phyloP scores from a whole-genome alignment of 2,797 vertebrate genomes.

The Enteromius viviparus region DNA sequence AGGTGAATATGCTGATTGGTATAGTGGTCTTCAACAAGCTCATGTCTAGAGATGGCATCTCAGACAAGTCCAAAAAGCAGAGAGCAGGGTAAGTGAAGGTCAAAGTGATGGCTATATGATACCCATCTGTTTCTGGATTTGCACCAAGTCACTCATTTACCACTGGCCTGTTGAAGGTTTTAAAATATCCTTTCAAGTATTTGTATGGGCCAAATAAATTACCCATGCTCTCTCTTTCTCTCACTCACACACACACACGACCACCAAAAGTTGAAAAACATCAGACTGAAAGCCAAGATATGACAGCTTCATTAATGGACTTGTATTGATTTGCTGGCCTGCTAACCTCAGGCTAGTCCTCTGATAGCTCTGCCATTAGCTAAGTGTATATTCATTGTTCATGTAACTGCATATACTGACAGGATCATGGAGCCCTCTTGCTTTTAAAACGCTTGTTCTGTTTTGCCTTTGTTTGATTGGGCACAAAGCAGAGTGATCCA shows the following conservation, averaged over 20 bases:
- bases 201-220: slow-evolving; percentile 1
- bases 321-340: slow-evolving; percentile 58
- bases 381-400: slow-evolving; percentile 44
- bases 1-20: slow-evolving; percentile 99
- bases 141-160: background rate
- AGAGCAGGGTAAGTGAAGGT: slow-evolving; percentile 90
- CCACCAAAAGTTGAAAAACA: slow-evolving; percentile 36
- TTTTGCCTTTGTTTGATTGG: slow-evolving; percentile 43
- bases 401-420: slow-evolving; percentile 32
- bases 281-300: slow-evolving; percentile 44
- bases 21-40: slow-evolving; percentile 99
- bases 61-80: slow-evolving; percentile 99
- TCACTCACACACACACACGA: slow-evolving; percentile 1
- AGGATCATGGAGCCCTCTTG: slow-evolving; percentile 41
- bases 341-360: slow-evolving; percentile 52
- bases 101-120: slow-evolving; percentile 15
- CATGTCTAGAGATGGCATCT: slow-evolving; percentile 97
- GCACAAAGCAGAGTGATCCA: slow-evolving; percentile 42
- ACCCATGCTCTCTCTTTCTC: background rate
- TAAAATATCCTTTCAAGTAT: slow-evolving; percentile 27
- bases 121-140: slow-evolving; percentile 26
- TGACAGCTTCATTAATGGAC: slow-evolving; percentile 59
- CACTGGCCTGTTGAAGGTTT: slow-evolving; percentile 24
- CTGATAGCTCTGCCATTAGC: slow-evolving; percentile 47
- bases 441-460: slow-evolving; percentile 40